These are phyloP conservation scores for Nyctereutes procyonoides DNA, from an alignment of 2,113 vertebrate species.

Conservation along the genomic window DNA sequence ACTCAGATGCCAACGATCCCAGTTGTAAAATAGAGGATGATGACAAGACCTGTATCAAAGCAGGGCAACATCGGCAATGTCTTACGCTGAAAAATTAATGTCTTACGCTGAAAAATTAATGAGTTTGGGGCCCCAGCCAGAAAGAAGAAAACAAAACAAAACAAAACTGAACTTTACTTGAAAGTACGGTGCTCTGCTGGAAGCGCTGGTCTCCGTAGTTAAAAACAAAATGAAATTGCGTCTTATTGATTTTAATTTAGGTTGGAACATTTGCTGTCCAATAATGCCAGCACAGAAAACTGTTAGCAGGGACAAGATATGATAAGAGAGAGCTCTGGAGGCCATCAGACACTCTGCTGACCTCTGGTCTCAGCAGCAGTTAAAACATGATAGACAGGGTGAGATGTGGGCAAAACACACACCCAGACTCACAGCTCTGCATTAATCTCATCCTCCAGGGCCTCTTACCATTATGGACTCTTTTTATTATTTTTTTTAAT, in stretches of 20 bases:
- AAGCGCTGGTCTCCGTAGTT: slow-evolving; percentile 78
- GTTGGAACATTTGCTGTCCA: slow-evolving; percentile 82
- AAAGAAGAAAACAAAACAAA: not conserved
- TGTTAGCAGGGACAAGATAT: slow-evolving; percentile 76
- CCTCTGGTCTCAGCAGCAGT: slow-evolving; percentile 64
- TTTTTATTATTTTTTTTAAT: slow-evolving; percentile 62
- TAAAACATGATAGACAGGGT: slow-evolving; percentile 59
- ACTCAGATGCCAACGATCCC: not conserved
- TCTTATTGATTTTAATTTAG: slow-evolving; percentile 89
- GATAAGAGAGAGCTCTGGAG: slow-evolving; percentile 79
- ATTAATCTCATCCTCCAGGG: slow-evolving; percentile 64
- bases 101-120: slow-evolving; percentile 68
- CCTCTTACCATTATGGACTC: not conserved
- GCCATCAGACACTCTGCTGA: slow-evolving; percentile 67
- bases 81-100: slow-evolving; percentile 68
- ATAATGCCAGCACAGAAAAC: slow-evolving; percentile 83
- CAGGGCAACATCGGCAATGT: not conserved
- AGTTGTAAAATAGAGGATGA: not conserved
- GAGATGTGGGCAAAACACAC: slow-evolving; percentile 39
- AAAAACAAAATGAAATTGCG: slow-evolving; percentile 88
- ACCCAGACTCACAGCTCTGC: slow-evolving; percentile 52
- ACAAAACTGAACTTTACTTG: slow-evolving; percentile 70
- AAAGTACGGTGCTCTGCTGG: slow-evolving; percentile 64
- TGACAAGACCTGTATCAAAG: not conserved
- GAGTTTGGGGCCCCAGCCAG: slow-evolving; percentile 18